Evolutionary conservation across 2,888 invertebrate genomes (phyloP).

Genomic region (Cantharis rustica): DNA sequence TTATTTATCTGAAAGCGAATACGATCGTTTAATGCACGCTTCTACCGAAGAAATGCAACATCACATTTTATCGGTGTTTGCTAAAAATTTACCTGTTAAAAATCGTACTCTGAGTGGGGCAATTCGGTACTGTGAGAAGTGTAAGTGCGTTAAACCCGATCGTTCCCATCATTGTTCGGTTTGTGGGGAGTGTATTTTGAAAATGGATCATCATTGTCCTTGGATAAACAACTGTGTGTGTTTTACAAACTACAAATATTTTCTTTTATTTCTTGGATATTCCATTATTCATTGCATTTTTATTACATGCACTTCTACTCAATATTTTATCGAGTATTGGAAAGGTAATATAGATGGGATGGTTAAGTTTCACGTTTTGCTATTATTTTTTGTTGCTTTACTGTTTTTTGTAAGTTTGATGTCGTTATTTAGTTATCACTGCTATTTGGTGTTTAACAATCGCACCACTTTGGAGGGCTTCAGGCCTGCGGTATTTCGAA

Average conservation of each 20-base stretch:
- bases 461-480: conserved; percentile 94
- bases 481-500: conserved; percentile 86
- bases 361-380: conserved; percentile 87
- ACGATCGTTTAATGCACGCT: conserved; percentile 75
- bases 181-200: conserved; percentile 86
- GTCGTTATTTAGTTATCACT: conserved; percentile 91
- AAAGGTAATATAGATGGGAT: conserved; percentile 73
- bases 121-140: conserved; percentile 90
- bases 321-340: conserved; percentile 85
- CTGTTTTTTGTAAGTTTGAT: conserved; percentile 94
- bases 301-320: conserved; percentile 77
- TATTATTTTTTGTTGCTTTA: conserved; percentile 90
- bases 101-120: conserved; percentile 77
- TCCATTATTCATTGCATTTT: conserved; percentile 86
- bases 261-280: conserved; percentile 91
- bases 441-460: conserved; percentile 85
- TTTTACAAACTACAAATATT: conserved; percentile 95
- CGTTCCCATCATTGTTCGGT: conserved; percentile 95
- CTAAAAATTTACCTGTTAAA: conserved; percentile 80
- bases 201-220: conserved; percentile 98
- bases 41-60: conserved; percentile 77
- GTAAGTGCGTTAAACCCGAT: conserved; percentile 91
- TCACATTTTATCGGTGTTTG: conserved; percentile 79
- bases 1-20: conserved; percentile 72
- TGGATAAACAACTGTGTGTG: conserved; percentile 97